Conservation (phyloP, 2,888 invertebrate species). For the Drosophila stalkeri region DNA sequence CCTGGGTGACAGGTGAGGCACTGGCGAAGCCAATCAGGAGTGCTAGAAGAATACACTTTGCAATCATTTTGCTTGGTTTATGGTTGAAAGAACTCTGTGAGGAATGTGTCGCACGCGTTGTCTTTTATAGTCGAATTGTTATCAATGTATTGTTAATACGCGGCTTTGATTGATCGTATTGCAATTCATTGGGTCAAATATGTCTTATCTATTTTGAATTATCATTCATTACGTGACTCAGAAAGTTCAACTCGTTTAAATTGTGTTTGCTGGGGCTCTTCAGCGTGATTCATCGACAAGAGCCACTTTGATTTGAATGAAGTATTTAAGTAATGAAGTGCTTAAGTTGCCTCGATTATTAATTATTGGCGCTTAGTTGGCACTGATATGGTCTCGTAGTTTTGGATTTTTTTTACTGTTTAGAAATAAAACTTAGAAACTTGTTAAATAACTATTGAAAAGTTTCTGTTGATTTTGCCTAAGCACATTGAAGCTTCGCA, state of each 20-base stretch:
- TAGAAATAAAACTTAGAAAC: neutral
- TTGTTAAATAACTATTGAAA: too few relatives aligned
- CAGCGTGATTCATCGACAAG: neutral
- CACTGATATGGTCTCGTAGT: neutral
- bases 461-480: conserved; percentile 7
- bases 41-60: conserved; percentile 42
- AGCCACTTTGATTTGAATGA: neutral
- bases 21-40: conserved; percentile 40
- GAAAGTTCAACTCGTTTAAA: neutral
- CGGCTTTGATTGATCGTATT: conserved; percentile 12
- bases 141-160: neutral
- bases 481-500: neutral
- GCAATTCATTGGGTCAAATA: neutral
- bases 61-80: conserved; percentile 1
- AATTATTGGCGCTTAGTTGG: neutral
- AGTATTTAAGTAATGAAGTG: conserved; percentile 1
- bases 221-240: neutral
- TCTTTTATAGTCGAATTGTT: conserved; percentile 6
- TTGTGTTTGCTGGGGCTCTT: neutral
- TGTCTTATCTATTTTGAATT: neutral
- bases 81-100: neutral
- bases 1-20: conserved; percentile 23
- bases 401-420: neutral
- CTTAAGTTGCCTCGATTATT: neutral
- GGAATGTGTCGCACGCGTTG: neutral